Conservation (phyloP, 2,888 invertebrate genomes). For the Crematogaster levior region DNA sequence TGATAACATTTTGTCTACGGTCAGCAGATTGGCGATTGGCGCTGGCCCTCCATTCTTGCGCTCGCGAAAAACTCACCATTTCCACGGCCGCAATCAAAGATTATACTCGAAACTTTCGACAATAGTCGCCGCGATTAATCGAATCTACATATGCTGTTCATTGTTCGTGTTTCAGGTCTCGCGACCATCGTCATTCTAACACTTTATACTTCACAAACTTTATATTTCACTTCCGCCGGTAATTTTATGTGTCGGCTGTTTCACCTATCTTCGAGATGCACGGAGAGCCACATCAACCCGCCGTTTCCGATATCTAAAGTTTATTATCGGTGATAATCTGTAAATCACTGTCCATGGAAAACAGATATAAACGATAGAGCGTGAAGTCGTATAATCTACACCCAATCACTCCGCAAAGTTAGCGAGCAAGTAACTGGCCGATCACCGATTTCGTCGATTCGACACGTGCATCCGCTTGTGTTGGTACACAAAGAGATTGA, state of each 20-base stretch:
- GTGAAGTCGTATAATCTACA: conserved; percentile 72
- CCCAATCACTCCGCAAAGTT: conserved; percentile 68
- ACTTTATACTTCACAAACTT: conserved; percentile 65
- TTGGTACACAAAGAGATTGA: not conserved
- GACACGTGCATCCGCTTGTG: conserved; percentile 9
- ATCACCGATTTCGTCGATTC: conserved; percentile 58
- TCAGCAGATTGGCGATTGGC: conserved; percentile 69
- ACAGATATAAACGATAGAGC: conserved; percentile 66
- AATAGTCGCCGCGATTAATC: conserved; percentile 53
- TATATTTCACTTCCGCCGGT: conserved; percentile 69
- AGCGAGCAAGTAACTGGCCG: conserved; percentile 57
- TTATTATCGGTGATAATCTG: conserved; percentile 76
- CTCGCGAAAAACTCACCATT: conserved; percentile 42
- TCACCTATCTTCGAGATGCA: conserved; percentile 67
- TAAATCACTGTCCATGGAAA: conserved; percentile 74
- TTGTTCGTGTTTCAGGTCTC: conserved; percentile 4
- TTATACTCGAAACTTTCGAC: conserved; percentile 27
- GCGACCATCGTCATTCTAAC: conserved; percentile 60
- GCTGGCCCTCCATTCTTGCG: conserved; percentile 52
- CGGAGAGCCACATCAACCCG: conserved; percentile 64
- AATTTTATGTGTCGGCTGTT: conserved; percentile 72
- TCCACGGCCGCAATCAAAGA: conserved; percentile 1
- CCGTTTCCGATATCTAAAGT: conserved; percentile 71
- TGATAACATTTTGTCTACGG: conserved; percentile 71
- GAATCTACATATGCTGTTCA: conserved; percentile 29